Evolutionary conservation across 2,888 invertebrate species (phyloP).

Genomic region (Zhengitettix transpicula): DNA sequence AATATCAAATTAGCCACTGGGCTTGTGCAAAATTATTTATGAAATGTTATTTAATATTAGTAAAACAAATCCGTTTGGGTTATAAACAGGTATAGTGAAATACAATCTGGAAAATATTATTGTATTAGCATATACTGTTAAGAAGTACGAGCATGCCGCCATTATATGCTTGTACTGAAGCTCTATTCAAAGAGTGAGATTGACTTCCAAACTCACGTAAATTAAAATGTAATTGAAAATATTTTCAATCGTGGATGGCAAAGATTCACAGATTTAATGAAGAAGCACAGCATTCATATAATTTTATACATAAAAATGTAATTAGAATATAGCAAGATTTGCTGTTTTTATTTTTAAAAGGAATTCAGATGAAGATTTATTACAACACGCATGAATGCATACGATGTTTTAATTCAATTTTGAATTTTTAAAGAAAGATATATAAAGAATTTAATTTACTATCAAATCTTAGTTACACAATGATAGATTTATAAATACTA

Average conservation of each 20-base stretch:
- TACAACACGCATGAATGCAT: background rate
- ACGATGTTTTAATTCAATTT: background rate
- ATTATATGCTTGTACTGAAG: background rate
- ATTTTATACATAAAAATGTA: constrained; percentile 2
- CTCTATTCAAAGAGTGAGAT: background rate
- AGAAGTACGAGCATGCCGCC: background rate
- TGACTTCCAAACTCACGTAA: background rate
- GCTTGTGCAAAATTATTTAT: background rate
- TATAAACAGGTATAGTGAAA: background rate
- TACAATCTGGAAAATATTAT: no score
- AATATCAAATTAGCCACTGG: background rate
- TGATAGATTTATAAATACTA: constrained; percentile 1
- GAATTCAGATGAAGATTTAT: background rate
- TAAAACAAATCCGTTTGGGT: background rate
- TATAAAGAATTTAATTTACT: constrained; percentile 2
- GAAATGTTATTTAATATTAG: background rate
- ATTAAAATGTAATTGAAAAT: background rate
- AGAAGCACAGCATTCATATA: background rate
- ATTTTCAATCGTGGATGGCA: background rate
- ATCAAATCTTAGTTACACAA: constrained; percentile 2
- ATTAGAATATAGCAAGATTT: constrained; percentile 1
- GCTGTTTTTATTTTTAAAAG: constrained; percentile 1
- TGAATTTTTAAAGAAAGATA: background rate
- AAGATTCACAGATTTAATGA: background rate
- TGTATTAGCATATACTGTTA: background rate